Conservation (phyloP, 2,113 vertebrate genomes). For the Rattus rattus region DNA sequence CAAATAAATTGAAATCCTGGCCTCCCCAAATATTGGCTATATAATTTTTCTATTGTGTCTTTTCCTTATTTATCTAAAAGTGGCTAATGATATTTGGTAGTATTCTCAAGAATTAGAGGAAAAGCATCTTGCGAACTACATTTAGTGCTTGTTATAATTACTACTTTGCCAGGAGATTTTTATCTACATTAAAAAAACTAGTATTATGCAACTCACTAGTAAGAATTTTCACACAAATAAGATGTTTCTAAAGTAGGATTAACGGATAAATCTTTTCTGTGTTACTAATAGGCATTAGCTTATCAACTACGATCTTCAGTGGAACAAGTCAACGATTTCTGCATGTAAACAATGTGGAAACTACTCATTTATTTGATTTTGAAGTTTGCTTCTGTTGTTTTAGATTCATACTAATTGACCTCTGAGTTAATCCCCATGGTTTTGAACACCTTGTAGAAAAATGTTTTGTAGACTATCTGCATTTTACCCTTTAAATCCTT, state of each 20-base stretch:
- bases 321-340: slow-evolving; percentile 37
- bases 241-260: not conserved
- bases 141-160: not conserved
- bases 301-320: not conserved
- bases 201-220: not conserved
- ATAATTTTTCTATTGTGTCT: not conserved
- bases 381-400: slow-evolving; percentile 55
- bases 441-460: slow-evolving; percentile 66
- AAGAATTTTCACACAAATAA: slow-evolving; percentile 34
- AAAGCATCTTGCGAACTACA: not conserved
- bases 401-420: slow-evolving; percentile 59
- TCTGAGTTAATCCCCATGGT: slow-evolving; percentile 64
- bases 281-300: not conserved
- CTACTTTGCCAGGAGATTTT: not conserved
- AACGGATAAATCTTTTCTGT: not conserved
- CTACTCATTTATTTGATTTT: slow-evolving; percentile 63
- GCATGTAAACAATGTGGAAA: slow-evolving; percentile 35
- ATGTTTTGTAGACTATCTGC: slow-evolving; percentile 74
- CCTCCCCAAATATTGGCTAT: not conserved
- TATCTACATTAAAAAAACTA: not conserved
- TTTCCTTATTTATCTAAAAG: slow-evolving; percentile 32
- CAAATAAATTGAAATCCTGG: not conserved
- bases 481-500: slow-evolving; percentile 75
- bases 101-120: slow-evolving; percentile 12
- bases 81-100: not conserved